phyloP scores from a whole-genome alignment of 2,888 invertebrate genomes.

The Acanthosoma haemorrhoidale region DNA sequence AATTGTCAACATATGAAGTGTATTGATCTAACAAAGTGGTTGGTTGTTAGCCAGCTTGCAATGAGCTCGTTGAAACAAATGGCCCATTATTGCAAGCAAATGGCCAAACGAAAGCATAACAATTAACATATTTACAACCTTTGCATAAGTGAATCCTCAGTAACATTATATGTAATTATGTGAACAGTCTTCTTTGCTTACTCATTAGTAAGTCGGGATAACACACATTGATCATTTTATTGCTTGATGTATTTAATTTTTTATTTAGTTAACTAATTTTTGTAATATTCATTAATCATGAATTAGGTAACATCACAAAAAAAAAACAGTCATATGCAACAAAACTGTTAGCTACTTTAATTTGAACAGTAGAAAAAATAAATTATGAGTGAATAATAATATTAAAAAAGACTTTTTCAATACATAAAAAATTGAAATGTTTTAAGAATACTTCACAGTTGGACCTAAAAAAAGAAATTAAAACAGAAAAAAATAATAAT shows the following conservation, averaged over 20 bases:
- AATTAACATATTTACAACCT: conserved; percentile 20
- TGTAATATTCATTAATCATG: background rate
- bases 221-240: background rate
- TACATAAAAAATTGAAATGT: background rate
- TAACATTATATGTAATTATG: conserved; percentile 17
- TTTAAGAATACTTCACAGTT: background rate
- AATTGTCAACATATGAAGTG: conserved; percentile 26
- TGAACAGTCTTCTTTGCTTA: conserved; percentile 20
- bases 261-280: too few species aligned
- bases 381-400: background rate
- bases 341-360: background rate
- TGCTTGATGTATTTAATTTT: background rate
- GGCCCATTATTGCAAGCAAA: conserved; percentile 12
- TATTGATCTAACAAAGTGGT: conserved; percentile 22
- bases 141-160: background rate
- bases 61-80: conserved; percentile 16
- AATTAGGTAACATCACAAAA: background rate
- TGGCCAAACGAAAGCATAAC: conserved; percentile 12
- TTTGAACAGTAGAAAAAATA: conserved; percentile 1
- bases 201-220: background rate
- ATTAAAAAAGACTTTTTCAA: background rate
- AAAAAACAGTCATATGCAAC: background rate
- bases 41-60: conserved; percentile 11
- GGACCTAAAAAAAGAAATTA: background rate
- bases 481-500: background rate